These are phyloP conservation scores for Tanypteryx hageni DNA, from an alignment of 2,888 invertebrate genomes.

Conservation along the genomic window DNA sequence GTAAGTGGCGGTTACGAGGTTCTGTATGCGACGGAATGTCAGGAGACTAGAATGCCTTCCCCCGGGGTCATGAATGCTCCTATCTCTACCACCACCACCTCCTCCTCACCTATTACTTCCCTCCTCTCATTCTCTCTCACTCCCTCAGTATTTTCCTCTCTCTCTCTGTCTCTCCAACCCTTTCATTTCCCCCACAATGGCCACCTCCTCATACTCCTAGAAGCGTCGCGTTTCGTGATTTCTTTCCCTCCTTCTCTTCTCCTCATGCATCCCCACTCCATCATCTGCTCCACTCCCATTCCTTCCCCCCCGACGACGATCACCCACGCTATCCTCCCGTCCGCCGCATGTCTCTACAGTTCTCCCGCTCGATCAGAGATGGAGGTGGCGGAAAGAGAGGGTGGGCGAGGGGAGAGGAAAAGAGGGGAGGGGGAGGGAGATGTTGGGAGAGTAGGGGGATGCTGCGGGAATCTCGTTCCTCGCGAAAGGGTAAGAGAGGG, in stretches of 20 bases:
- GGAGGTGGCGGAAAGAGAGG: not conserved
- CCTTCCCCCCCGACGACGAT: not conserved
- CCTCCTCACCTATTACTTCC: not conserved
- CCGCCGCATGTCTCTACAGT: not conserved
- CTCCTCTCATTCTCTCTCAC: not conserved
- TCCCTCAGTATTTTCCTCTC: not conserved
- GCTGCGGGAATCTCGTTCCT: not conserved
- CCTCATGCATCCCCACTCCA: not conserved
- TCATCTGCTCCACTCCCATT: not conserved
- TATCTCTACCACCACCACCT: not conserved
- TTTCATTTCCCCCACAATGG: constrained; percentile 37
- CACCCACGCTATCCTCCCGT: not conserved
- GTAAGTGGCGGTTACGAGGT: constrained; percentile 35
- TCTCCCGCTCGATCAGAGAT: not conserved
- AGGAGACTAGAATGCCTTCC: not conserved
- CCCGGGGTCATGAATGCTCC: not conserved
- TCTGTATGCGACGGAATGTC: constrained; percentile 3
- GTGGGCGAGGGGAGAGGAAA: not conserved
- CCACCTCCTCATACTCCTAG: constrained; percentile 8
- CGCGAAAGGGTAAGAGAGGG: not conserved
- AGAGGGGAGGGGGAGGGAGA: not conserved
- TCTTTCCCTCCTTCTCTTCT: not conserved
- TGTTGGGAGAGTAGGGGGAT: not conserved
- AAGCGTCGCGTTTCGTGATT: constrained; percentile 45
- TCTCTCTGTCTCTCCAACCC: constrained; percentile 1